A percentile compares a stretch with the other conserved stretches of the same genome.
Conservation (phyloP, 35 echinoderm and acorn worm genomes). For the Apostichopus japonicus region DNA sequence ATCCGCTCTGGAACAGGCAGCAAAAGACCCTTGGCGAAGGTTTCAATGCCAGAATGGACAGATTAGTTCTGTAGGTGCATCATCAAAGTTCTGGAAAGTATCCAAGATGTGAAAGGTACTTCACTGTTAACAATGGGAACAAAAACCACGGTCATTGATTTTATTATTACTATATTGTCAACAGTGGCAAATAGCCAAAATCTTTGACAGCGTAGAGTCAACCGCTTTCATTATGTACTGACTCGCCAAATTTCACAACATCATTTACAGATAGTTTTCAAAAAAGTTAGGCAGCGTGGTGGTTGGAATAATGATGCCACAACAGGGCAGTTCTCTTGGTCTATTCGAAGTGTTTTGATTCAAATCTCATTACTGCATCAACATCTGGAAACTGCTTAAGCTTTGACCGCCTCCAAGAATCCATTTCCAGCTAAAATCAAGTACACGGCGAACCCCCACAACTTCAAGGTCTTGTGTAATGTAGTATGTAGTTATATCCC, state of each 20-base stretch:
- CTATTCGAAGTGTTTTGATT: constrained; percentile 32
- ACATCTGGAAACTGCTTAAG: constrained; percentile 14
- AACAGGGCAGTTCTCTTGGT: constrained; percentile 35
- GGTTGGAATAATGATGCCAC: constrained; percentile 49
- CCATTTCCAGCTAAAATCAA: constrained; percentile 25
- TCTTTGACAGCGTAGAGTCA: background rate
- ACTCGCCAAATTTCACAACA: constrained; percentile 21
- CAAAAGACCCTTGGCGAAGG: constrained; percentile 1
- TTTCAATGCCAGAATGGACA: constrained; percentile 2
- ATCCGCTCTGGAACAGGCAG: background rate
- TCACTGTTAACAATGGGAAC: background rate
- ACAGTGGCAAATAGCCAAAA: constrained; percentile 9
- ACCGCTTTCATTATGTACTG: background rate
- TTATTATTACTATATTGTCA: constrained; percentile 19
- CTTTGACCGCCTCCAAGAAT: constrained; percentile 43
- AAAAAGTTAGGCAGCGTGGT: constrained; percentile 32
- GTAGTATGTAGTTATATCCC: background rate
- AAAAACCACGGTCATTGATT: constrained; percentile 19
- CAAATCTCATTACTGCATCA: constrained; percentile 4
- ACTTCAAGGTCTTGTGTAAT: background rate
- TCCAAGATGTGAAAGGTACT: background rate
- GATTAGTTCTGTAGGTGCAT: background rate
- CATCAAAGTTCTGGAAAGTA: constrained; percentile 20
- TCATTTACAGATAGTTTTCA: constrained; percentile 26
- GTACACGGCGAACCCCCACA: constrained; percentile 7